Percentiles rank a stretch among this genome's conserved stretches.
Evolutionary conservation across 2,888 invertebrate genomes (phyloP).

Genomic region (Colostygia pectinataria): DNA sequence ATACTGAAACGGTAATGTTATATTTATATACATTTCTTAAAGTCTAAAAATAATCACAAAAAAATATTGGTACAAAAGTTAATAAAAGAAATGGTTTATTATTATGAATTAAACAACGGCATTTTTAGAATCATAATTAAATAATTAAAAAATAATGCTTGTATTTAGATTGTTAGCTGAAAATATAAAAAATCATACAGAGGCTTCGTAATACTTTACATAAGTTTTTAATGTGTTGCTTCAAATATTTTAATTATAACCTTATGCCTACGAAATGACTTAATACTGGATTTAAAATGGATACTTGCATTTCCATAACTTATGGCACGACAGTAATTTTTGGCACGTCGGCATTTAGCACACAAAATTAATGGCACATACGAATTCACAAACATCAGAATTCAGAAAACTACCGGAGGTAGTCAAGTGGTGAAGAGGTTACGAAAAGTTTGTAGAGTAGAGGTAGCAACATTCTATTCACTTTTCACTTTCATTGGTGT

Average conservation of each 20-base stretch:
- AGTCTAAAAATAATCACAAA: background rate
- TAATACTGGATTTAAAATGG: slow-evolving; percentile 8
- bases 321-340: slow-evolving; percentile 10
- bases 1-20: slow-evolving; percentile 61
- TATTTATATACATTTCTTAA: slow-evolving; percentile 40
- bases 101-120: too few relatives aligned
- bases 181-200: background rate
- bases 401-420: too few relatives aligned
- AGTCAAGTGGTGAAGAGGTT: too few relatives aligned
- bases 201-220: slow-evolving; percentile 23
- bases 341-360: slow-evolving; percentile 37
- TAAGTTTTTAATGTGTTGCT: slow-evolving; percentile 5
- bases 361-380: slow-evolving; percentile 7
- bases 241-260: background rate
- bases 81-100: too few relatives aligned
- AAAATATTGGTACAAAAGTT: too few relatives aligned
- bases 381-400: slow-evolving; percentile 13
- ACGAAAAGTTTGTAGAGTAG: too few relatives aligned
- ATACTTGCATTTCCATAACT: background rate
- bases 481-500: too few relatives aligned
- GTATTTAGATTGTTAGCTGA: background rate
- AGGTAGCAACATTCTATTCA: too few relatives aligned
- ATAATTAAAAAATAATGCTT: too few relatives aligned
- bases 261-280: slow-evolving; percentile 3
- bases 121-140: too few relatives aligned